Evolutionary conservation across 2,797 vertebrate genomes (phyloP).

Genomic region (Paramormyrops hopkinsi): DNA sequence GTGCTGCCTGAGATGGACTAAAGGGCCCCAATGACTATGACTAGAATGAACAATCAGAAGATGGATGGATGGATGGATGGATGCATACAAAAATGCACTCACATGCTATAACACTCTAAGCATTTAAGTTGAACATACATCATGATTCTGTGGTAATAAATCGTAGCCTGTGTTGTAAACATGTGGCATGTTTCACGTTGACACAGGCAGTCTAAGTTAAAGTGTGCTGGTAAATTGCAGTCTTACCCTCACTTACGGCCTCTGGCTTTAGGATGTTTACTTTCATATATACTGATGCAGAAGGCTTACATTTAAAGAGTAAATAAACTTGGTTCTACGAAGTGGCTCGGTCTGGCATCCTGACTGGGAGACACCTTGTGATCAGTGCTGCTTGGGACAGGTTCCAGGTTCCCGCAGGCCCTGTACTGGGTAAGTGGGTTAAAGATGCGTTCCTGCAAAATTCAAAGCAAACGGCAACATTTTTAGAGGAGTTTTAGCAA

Average conservation of each 20-base stretch:
- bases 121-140: not conserved
- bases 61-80: not conserved
- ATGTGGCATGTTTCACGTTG: not conserved
- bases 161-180: not conserved
- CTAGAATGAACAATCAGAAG: not conserved
- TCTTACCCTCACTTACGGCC: not conserved
- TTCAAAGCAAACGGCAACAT: not conserved
- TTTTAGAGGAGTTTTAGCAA: not conserved
- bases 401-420: not conserved
- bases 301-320: not conserved
- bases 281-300: not conserved
- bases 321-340: not conserved
- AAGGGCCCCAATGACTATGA: not conserved
- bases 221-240: not conserved
- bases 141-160: not conserved
- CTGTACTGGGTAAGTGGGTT: not conserved
- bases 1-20: not conserved
- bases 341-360: not conserved
- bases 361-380: not conserved
- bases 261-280: not conserved
- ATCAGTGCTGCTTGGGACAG: not conserved
- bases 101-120: not conserved
- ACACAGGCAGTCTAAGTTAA: not conserved
- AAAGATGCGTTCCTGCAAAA: not conserved
- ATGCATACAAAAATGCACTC: not conserved